Evolutionary conservation across 2,888 invertebrate genomes (phyloP), one percentile per base, ranked within the genome.

Genomic region (Cerastis rubricosa): DNA sequence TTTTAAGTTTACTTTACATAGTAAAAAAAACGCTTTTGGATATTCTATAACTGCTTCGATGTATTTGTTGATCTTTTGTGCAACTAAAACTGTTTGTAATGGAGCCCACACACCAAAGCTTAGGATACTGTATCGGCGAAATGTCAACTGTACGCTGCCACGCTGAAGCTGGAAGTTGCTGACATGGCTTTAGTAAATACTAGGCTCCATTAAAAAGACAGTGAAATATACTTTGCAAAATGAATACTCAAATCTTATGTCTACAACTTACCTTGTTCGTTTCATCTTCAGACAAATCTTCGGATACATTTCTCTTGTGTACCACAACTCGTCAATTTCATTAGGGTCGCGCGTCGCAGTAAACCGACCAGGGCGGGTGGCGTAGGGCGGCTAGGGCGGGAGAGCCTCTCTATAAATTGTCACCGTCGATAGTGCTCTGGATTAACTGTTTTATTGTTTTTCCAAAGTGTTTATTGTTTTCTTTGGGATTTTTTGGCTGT

Each of bases 301-400:
- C 19, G 8, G 47, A 66, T 72, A 0, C 5, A 84, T 85, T 88
- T 85, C 75, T 68, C 9, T 66, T 80, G 83, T 91, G 72, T 35
- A 80, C 35, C 78, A 11, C 45, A 47, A 75, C 81, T 88, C 91
- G 91, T 93, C 94, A 94, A 95, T 95, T 94, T 94, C 94, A 95
- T 95, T 94, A 95, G 94, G 94, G 94, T 94, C 91, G 92, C 69
- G 85, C 88, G 87, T 88, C 86, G 89, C 92, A 81, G 81, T 94
- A 93, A 94, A 93, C 93, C 93, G 93, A 92, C 91, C 90, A 75
- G 74, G 85, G 85, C 87, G 88, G 87, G 77, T 71, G 83, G 66
- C 80, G 57, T 66, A 71, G 78, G 81, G 81, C 82, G 85, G 80
- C 77, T 57, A 68, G 72, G 65, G 71, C 73, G 85, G 80, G 67